Percentiles rank a stretch among this genome's conserved stretches.
These are phyloP conservation scores for Chromobotia macracanthus DNA, from an alignment of 2,797 vertebrate genomes.

Conservation along the genomic window DNA sequence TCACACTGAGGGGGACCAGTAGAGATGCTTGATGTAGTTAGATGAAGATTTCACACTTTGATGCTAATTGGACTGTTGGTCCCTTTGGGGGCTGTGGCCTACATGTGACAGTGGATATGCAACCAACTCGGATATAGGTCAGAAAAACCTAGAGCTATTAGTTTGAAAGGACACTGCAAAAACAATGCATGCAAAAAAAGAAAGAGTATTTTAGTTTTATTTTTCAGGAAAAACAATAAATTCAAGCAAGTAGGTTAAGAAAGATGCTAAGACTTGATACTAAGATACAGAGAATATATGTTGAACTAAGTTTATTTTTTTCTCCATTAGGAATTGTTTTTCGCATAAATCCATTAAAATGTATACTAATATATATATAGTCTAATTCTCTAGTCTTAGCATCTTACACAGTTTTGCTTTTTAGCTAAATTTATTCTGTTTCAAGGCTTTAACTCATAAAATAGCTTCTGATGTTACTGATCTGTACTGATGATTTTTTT, in stretches of 20 bases:
- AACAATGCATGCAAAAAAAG: neutral
- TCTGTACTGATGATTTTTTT: too few relatives aligned
- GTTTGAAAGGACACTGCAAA: neutral
- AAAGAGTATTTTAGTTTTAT: too few relatives aligned
- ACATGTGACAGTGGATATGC: conserved; percentile 17
- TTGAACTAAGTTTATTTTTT: too few relatives aligned
- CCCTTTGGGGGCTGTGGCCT: conserved; percentile 10
- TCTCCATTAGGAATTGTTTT: too few relatives aligned
- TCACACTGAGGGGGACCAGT: neutral
- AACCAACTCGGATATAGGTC: neutral
- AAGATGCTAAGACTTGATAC: too few relatives aligned
- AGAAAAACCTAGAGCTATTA: neutral
- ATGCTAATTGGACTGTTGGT: conserved; percentile 26
- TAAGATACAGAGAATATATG: too few relatives aligned
- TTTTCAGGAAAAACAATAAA: too few relatives aligned
- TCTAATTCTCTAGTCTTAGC: too few relatives aligned
- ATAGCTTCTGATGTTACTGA: neutral
- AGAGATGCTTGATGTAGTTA: neutral
- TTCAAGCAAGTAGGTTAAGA: too few relatives aligned
- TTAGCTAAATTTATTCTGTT: neutral
- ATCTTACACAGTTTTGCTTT: neutral
- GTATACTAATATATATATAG: too few relatives aligned
- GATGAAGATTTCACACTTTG: neutral
- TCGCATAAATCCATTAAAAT: too few relatives aligned
- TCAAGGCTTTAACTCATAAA: neutral